These are phyloP conservation scores for Stichopus horrens DNA, from an alignment of 53 echinoderm and acorn worm species.

Conservation along the genomic window DNA sequence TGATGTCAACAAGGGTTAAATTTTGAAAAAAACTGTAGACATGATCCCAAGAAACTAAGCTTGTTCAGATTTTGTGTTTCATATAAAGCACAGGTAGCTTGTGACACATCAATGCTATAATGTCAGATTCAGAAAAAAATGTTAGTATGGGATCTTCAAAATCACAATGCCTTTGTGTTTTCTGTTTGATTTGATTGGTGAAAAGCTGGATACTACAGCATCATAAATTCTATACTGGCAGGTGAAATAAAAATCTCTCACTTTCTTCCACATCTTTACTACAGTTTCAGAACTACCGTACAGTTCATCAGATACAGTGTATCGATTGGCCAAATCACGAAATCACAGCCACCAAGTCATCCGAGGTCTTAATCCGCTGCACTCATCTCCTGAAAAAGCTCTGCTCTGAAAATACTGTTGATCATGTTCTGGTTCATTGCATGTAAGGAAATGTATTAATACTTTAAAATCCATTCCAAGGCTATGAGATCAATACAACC, in stretches of 20 bases:
- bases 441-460: slow-evolving; percentile 60
- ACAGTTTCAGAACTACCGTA: slow-evolving; percentile 50
- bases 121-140: background rate
- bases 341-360: slow-evolving; percentile 41
- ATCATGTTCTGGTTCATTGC: slow-evolving; percentile 82
- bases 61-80: no score
- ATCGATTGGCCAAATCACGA: slow-evolving; percentile 61
- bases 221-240: background rate
- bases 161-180: background rate
- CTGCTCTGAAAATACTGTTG: slow-evolving; percentile 12
- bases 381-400: slow-evolving; percentile 45
- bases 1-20: no score
- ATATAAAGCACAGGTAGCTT: no score
- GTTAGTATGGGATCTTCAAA: background rate
- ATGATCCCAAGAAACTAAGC: no score
- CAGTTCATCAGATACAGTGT: slow-evolving; percentile 65
- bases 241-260: background rate
- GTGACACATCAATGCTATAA: background rate
- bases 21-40: no score
- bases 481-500: no score
- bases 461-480: background rate
- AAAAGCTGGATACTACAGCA: background rate
- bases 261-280: background rate
- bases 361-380: slow-evolving; percentile 52
- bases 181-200: no score